Evolutionary conservation across 2,113 vertebrate genomes (phyloP).

Genomic region (Peromyscus leucopus): DNA sequence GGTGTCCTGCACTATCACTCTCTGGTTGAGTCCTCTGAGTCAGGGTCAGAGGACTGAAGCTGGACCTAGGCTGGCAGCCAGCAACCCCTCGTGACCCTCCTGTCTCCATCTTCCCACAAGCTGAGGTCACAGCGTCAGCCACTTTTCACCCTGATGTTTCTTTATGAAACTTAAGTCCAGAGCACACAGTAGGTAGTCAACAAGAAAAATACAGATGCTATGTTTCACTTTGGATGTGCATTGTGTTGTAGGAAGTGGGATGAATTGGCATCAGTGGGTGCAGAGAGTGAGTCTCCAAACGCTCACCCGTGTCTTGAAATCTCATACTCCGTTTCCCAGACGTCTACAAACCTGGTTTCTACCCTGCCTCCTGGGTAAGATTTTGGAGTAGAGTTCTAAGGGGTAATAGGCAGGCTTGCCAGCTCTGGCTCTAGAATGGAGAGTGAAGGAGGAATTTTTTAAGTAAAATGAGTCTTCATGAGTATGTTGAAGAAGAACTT

Average conservation of each 20-base stretch:
- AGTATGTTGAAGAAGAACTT: neutral
- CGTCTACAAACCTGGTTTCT: neutral
- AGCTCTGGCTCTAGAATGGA: neutral
- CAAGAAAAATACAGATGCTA: neutral
- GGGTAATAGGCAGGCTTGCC: neutral
- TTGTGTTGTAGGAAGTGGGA: neutral
- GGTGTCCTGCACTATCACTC: neutral
- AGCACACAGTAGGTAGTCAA: neutral
- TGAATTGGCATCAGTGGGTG: neutral
- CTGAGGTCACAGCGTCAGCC: neutral
- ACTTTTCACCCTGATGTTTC: neutral
- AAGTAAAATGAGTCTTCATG: neutral
- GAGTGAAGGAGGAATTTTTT: neutral
- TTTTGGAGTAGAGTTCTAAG: neutral
- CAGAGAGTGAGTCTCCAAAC: neutral
- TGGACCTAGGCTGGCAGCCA: neutral
- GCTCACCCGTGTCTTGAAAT: neutral
- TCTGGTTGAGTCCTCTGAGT: neutral
- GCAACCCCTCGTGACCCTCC: neutral
- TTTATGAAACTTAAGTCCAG: neutral
- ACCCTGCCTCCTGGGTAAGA: neutral
- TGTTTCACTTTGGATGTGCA: neutral
- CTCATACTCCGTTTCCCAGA: neutral
- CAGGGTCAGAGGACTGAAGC: neutral
- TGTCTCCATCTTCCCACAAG: neutral